A percentile compares a stretch with the other conserved stretches of the same genome.
These are phyloP conservation scores for Nomada fabriciana DNA, from an alignment of 2,888 invertebrate species.

Conservation along the genomic window DNA sequence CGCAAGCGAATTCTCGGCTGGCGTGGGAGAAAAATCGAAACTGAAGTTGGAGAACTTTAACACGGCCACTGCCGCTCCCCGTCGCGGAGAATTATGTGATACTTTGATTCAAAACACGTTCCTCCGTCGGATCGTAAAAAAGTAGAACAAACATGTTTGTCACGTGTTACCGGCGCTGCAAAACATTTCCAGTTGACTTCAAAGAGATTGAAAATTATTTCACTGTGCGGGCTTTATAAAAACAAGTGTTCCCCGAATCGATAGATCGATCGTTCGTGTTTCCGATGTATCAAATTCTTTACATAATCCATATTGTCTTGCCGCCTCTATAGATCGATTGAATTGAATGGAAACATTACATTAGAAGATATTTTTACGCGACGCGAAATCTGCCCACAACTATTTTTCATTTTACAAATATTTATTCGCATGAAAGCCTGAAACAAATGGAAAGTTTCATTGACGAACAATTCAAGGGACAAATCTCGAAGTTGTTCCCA, in stretches of 20 bases:
- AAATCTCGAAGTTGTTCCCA: too few species aligned
- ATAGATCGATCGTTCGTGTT: neutral
- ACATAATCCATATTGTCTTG: neutral
- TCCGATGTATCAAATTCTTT: neutral
- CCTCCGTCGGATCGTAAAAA: constrained; percentile 52
- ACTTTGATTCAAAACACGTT: constrained; percentile 59
- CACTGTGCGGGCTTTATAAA: constrained; percentile 8
- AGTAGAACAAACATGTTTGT: constrained; percentile 61
- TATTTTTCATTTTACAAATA: too few species aligned
- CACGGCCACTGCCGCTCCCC: constrained; percentile 6
- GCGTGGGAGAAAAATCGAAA: constrained; percentile 36
- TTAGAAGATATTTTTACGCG: neutral
- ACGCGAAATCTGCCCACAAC: neutral
- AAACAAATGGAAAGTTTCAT: too few species aligned
- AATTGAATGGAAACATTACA: neutral
- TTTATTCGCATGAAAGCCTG: too few species aligned
- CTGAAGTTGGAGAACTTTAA: constrained; percentile 46
- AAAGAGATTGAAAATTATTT: constrained; percentile 56
- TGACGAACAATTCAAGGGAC: too few species aligned
- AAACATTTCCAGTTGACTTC: constrained; percentile 51
- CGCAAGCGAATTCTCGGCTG: neutral
- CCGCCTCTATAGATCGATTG: neutral
- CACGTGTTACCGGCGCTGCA: constrained; percentile 48
- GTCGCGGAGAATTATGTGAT: constrained; percentile 52
- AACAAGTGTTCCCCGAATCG: constrained; percentile 23